Evolutionary conservation across 2,797 vertebrate genomes (phyloP).

Genomic region (Ptychadena robeensis): DNA sequence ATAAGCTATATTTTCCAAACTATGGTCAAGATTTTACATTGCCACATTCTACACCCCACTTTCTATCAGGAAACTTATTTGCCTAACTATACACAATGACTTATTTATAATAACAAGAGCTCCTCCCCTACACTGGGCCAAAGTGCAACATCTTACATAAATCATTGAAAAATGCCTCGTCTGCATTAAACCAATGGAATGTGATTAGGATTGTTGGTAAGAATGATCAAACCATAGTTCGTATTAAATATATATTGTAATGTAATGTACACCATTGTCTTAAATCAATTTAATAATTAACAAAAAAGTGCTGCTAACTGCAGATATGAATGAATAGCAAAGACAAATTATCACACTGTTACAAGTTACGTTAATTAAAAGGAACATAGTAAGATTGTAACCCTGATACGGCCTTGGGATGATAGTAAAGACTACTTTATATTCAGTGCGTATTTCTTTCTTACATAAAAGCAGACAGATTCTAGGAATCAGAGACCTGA

Average conservation of each 20-base stretch:
- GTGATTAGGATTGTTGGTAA: neutral
- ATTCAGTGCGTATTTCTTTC: neutral
- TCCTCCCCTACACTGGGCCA: too few species aligned
- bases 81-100: too few species aligned
- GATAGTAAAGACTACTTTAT: conserved; percentile 4
- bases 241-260: neutral
- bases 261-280: neutral
- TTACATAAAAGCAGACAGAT: conserved; percentile 6
- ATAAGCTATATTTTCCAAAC: too few species aligned
- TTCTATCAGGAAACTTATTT: too few species aligned
- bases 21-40: too few species aligned
- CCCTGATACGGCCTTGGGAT: conserved; percentile 4
- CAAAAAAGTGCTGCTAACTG: conserved; percentile 42
- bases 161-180: too few species aligned
- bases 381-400: conserved; percentile 5
- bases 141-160: too few species aligned
- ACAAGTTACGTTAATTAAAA: conserved; percentile 26
- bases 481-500: neutral
- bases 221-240: neutral
- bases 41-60: too few species aligned
- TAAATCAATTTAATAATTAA: neutral
- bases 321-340: conserved; percentile 48
- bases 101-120: too few species aligned
- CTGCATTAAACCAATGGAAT: neutral
- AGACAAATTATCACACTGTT: conserved; percentile 8